Percentiles rank a stretch among this genome's conserved stretches.
Conservation (phyloP, 1,140 invertebrate species). For the Bombus vancouverensis region DNA sequence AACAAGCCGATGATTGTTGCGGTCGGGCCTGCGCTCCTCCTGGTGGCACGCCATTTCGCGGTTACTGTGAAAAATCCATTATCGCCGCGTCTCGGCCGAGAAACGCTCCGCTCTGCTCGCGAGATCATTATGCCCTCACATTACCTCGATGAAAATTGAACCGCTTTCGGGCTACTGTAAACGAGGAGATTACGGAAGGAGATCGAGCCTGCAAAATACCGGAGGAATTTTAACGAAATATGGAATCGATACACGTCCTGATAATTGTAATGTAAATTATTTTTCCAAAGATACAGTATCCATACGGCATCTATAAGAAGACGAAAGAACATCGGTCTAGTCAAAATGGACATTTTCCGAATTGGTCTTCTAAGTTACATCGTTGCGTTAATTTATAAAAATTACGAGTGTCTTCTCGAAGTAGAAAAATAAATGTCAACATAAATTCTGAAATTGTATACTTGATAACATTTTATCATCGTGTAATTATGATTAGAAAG, state of each 20-base stretch:
- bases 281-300: too few species aligned
- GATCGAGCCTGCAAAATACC: too few species aligned
- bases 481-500: too few species aligned
- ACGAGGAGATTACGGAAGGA: neutral
- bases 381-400: too few species aligned
- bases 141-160: neutral
- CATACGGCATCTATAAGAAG: too few species aligned
- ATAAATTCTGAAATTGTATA: too few species aligned
- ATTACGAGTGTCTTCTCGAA: too few species aligned
- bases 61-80: constrained; percentile 76
- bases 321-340: too few species aligned
- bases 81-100: constrained; percentile 58
- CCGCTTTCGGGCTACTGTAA: constrained; percentile 1
- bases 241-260: neutral
- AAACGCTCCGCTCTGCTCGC: constrained; percentile 39
- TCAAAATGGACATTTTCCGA: too few species aligned
- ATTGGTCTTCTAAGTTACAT: too few species aligned
- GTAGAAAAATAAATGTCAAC: too few species aligned
- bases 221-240: neutral
- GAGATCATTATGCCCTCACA: neutral
- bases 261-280: neutral
- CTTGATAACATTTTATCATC: too few species aligned
- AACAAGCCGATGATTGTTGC: constrained; percentile 72
- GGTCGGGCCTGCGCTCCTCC: constrained; percentile 21
- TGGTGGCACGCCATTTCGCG: constrained; percentile 44